Percentiles rank a stretch among this genome's conserved stretches.
These are phyloP conservation scores for Ferrisia virgata DNA, from an alignment of 2,888 invertebrate species.

Conservation along the genomic window DNA sequence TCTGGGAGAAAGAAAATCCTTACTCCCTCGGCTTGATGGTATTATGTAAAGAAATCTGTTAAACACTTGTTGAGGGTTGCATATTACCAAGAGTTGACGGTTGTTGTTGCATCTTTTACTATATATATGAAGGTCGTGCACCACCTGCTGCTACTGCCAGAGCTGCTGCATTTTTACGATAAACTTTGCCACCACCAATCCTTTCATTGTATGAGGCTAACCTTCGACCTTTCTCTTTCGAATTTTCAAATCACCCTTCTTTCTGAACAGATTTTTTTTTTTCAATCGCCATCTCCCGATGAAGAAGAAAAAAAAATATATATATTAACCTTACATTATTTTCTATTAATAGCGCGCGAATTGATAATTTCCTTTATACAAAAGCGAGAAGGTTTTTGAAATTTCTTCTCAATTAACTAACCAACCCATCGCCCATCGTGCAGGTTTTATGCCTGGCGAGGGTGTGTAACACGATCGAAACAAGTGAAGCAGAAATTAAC, in stretches of 20 bases:
- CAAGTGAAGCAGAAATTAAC: conserved; percentile 10
- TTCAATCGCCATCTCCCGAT: not conserved
- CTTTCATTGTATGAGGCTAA: conserved; percentile 39
- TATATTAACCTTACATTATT: not conserved
- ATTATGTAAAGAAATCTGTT: conserved; percentile 42
- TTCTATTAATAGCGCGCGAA: not conserved
- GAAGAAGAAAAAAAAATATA: not conserved
- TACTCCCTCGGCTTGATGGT: conserved; percentile 15
- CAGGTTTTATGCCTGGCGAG: not conserved
- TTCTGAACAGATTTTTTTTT: not conserved
- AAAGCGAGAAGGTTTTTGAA: not conserved
- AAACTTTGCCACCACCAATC: conserved; percentile 40
- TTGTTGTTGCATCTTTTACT: conserved; percentile 40
- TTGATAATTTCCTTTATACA: not conserved
- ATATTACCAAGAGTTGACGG: conserved; percentile 42
- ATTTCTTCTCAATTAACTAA: conserved; percentile 14
- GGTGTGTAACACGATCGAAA: not conserved
- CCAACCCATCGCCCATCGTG: not conserved
- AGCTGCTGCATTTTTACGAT: conserved; percentile 42
- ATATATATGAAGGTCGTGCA: conserved; percentile 42
- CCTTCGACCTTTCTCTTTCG: conserved; percentile 41
- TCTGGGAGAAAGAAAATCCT: not conserved
- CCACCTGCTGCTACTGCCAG: conserved; percentile 37
- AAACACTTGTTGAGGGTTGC: conserved; percentile 44
- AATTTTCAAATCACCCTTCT: conserved; percentile 34